Evolutionary conservation across 2,797 vertebrate species (phyloP), one percentile per base, ranked within the genome.

Genomic region (Gallinago stenura): DNA sequence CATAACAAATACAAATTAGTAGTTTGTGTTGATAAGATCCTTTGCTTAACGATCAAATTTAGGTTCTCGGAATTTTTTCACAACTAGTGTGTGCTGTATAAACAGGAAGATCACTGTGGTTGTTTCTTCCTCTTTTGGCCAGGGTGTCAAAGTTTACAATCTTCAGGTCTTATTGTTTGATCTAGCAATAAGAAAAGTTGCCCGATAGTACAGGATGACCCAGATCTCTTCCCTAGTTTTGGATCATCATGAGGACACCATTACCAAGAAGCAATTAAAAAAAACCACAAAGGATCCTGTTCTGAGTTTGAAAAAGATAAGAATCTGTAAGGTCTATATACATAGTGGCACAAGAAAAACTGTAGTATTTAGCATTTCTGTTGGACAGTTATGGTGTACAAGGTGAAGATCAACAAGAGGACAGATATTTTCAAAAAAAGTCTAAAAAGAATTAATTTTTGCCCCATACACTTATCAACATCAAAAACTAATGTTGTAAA

Each of bases 51-150:
- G 22, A 62, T 69, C 24, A 41, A 46, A 50, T 15, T 10, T 21
- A 70, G 7, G 9, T 71, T 92, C 54, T 71, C 31, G 53, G 26
- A 91, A 57, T 68, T 57, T 92, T 61, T 92, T 77, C 64, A 78
- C 33, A 71, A 28, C 9, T 15, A 31, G 4, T 1, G 8, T 30
- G 17, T 11, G 4, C 17, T 80, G 15, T 22, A 64, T 14, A 48
- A 77, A 77, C 45, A 86, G 60, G 48, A 94, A 89, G 21, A 69
- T 12, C 1, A 0, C 8, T 64, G 72, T n/a, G 65, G 57, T 22
- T 33, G 8, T 77, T 73, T 91, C 85, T 93, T 90, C 89, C 53
- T 83, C 76, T 93, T 94, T 86, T 3, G 3, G 53, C 28, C 39
- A 60, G 7, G 6, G 16, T 58, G 43, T 22, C 19, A 31, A 35